Evolutionary conservation across 2,113 vertebrate species (phyloP), one percentile per base, ranked within the genome.

Genomic region (Apistogramma diplotaenia): DNA sequence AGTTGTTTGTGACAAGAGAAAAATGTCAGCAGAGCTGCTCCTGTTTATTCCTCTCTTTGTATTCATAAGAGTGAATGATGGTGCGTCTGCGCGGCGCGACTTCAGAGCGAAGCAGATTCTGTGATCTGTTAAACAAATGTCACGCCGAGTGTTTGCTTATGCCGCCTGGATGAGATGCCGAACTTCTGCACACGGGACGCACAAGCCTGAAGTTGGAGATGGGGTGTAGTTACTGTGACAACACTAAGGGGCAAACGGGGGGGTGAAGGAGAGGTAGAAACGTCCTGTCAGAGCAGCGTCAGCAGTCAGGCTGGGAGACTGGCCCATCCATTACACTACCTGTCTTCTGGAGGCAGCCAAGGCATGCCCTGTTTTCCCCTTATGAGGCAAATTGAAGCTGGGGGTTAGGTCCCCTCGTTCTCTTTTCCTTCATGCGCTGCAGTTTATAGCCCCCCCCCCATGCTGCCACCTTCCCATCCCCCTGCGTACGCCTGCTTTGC

Each of bases 271-370:
- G 89, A 91, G 82, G 77, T 78, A 84, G 85, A 83, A 79, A 76
- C 40, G 90, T 87, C 85, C 90, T 92, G 91, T 93, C 92, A 89
- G 85, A 92, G 90, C 92, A 70, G 78, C 61, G 89, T 93, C 93
- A 94, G 92, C 92, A 92, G 89, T 89, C 92, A 77, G 55, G 55
- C 59, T 54, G 58, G 76, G 84, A 86, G 61, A 87, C 76, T 2
- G 73, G 86, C 49, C 81, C 90, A 91, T 94, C 90, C 89, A 93
- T 93, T 93, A 93, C 76, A 46, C 78, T 78, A 74, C 88, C 85
- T 86, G 88, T 84, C 86, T 87, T 79, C 77, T 59, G 56, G 35
- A 86, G 85, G 79, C 86, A 89, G 89, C 87, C 67, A 71, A 88
- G 81, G 76, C 87, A 46, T 74, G 85, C 76, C 89, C 91, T 53